phyloP scores from a whole-genome alignment of 1,140 invertebrate species.

The Lasaia peninsularis region DNA sequence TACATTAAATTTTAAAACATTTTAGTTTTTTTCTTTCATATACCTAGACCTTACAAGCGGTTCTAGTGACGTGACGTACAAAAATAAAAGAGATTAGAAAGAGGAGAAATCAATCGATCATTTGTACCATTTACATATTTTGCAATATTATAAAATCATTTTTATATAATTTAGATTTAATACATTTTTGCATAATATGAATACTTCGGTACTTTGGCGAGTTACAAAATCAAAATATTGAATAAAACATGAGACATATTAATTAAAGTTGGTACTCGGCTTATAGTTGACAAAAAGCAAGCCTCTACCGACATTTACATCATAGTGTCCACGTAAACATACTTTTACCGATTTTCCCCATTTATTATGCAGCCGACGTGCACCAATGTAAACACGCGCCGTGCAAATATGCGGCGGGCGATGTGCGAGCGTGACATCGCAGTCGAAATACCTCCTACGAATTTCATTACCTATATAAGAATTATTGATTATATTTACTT shows the following conservation, averaged over 20 bases:
- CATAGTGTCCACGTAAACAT: neutral
- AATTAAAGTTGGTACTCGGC: neutral
- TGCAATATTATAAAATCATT: too few species aligned
- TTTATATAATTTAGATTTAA: too few species aligned
- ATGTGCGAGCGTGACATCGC: neutral
- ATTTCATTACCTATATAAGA: neutral
- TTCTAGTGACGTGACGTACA: too few species aligned
- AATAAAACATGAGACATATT: neutral
- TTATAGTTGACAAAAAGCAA: neutral
- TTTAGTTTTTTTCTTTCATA: too few species aligned
- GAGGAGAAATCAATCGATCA: too few species aligned
- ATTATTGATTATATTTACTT: neutral
- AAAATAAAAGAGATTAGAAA: too few species aligned
- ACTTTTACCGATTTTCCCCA: slow-evolving; percentile 5
- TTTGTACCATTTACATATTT: too few species aligned
- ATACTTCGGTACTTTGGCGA: neutral
- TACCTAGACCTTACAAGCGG: too few species aligned
- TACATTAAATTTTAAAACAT: too few species aligned
- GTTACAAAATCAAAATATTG: neutral
- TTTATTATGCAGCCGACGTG: slow-evolving; percentile 4
- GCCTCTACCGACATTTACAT: neutral
- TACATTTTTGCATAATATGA: too few species aligned
- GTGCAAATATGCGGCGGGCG: slow-evolving; percentile 2
- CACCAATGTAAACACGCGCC: slow-evolving; percentile 5
- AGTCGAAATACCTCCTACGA: neutral